Evolutionary conservation across 2,113 vertebrate genomes (phyloP).

Genomic region (Corydoras maculifer): DNA sequence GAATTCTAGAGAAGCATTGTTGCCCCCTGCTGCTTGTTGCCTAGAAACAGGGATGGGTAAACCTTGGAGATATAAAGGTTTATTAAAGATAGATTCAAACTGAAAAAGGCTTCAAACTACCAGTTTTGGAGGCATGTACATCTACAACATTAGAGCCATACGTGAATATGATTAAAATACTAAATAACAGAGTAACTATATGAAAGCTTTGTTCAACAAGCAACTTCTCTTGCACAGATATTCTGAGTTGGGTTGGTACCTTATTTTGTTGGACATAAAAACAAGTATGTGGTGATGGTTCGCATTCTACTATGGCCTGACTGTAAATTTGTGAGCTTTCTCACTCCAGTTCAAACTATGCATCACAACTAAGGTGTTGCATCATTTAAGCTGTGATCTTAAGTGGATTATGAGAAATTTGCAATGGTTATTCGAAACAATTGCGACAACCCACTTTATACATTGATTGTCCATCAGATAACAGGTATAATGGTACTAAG

Average conservation of each 20-base stretch:
- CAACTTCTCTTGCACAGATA: slow-evolving; percentile 4
- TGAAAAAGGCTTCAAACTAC: slow-evolving; percentile 1
- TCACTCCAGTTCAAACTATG: not conserved
- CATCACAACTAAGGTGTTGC: not conserved
- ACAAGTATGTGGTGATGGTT: not conserved
- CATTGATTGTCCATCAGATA: not conserved
- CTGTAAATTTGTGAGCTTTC: slow-evolving; percentile 3
- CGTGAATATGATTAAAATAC: slow-evolving; percentile 38
- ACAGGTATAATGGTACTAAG: no score
- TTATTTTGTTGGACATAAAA: not conserved
- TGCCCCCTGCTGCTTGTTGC: slow-evolving; percentile 33
- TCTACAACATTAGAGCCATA: slow-evolving; percentile 51
- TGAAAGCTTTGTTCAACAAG: not conserved
- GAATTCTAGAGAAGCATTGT: slow-evolving; percentile 19
- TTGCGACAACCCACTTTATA: not conserved
- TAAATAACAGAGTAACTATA: slow-evolving; percentile 37
- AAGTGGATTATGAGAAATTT: slow-evolving; percentile 8
- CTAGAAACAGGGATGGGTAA: slow-evolving; percentile 23
- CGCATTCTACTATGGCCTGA: not conserved
- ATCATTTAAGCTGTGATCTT: not conserved
- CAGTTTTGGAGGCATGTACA: slow-evolving; percentile 32
- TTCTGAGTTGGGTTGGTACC: not conserved
- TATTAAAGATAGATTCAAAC: slow-evolving; percentile 16
- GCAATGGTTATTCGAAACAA: not conserved
- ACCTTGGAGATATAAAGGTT: slow-evolving; percentile 16